Base-by-base conservation (phyloP, 2,797 vertebrate genomes). In the Mormyrops attenuatus region DNA sequence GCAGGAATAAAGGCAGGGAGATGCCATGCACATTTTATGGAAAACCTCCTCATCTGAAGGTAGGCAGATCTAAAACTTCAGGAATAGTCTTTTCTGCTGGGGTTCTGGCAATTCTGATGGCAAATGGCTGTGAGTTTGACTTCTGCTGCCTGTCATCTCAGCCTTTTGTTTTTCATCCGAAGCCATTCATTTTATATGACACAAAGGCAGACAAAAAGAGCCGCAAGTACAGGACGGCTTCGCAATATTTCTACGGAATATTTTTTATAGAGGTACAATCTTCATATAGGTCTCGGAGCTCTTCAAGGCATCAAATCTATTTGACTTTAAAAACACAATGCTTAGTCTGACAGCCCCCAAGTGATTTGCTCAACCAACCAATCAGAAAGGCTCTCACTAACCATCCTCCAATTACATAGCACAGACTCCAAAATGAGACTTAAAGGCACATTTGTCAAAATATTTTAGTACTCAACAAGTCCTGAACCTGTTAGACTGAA, bases 1-100 rank as follows among this genome's bases (percentile, higher is more conserved):
- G 8, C 47, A 34, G 52, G 30, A 57, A n/a, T 55, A 87, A 55
- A 87, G 22, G 52, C n/a, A n/a, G 22, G 52, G 15, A 57, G 34
- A n/a, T 87, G 22, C 55, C 49, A 85, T 20, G 50, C 2, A 15
- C 49, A 52, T 52, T 85, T 85, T 26, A 47, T 52, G n/a, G 26
- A 85, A 22, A 50, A 52, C 47, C 13, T 26, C 44, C 50, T 85
- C 49, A 30, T 47, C 82, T 52, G 82, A 41, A 49, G 22, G 52
- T 38, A 52, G 82, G 82, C 49, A 85, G 82, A 85, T 49, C 47
- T 85, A 52, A 87, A 55, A 87, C 30, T 49, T 87, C 85, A 87
- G 52, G 13, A 41, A 57, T 20, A 41, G 52, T 57, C 52, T 87
- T 38, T 57, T 34, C 30, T 34, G 30, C 30, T 52, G 26, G 7